Evolutionary conservation across 2,797 vertebrate species (phyloP), one percentile per base, ranked within the genome.

Genomic region (Enteromius mattozi): DNA sequence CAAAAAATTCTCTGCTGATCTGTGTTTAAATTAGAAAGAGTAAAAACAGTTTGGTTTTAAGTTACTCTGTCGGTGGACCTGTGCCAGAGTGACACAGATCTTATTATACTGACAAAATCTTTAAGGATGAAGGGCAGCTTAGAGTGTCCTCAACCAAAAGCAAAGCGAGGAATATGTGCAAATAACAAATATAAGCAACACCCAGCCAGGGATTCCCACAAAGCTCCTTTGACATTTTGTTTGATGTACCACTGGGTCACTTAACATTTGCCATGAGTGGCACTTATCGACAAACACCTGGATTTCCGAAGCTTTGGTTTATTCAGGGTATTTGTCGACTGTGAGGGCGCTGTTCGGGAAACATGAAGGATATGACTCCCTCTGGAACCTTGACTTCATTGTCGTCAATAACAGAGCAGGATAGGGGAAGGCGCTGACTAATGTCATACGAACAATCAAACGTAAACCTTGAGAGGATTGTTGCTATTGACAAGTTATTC

Each of bases 141-240:
- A 66, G 74, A 78, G 56, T 85, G 82, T 86, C 47, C 72, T 85
- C 33, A 21, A 45, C 59, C 42, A 65, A 56, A 79, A 79, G 59
- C 66, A 59, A 54, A 79, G 54, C 4, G 13, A 87, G 45, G 78
- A 71, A 83, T 74, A 69, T 89, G 88, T 85, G 84, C 86, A 90
- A 85, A 90, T 86, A 87, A 86, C 86, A 90, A 91, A 89, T 87
- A 85, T 88, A 91, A 79, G 91, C 89, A 89, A 88, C 87, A 78
- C 74, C 74, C 65, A 68, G 85, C 84, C 77, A 71, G 86, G 90
- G 89, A 89, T 92, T 91, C 90, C 86, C 86, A 86, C 87, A 92
- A 93, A 94, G 91, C 91, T 86, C 86, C 90, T 86, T 82, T 94
- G 93, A 93, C 92, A 94, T 94, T 93, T 93, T 87, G 89, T 89